phyloP scores from a whole-genome alignment of 2,113 vertebrate genomes.

The Promerops cafer region DNA sequence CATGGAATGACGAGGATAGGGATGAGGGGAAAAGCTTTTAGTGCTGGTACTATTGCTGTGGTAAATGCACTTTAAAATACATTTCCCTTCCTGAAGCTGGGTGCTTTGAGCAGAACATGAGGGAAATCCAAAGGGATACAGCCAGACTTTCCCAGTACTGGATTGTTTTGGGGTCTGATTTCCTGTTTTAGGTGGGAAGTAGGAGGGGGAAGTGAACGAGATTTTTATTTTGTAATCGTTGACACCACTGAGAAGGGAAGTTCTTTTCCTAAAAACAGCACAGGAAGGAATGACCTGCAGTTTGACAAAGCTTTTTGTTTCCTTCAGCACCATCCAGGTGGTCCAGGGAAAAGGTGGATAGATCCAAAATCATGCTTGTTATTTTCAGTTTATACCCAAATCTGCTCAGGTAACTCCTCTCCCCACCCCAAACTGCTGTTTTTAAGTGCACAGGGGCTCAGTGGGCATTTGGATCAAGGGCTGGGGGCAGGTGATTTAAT shows the following conservation, averaged over 20 bases:
- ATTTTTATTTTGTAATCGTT: neutral
- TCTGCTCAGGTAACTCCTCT: neutral
- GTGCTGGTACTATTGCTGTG: constrained; percentile 53
- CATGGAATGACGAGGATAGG: neutral
- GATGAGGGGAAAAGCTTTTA: constrained; percentile 32
- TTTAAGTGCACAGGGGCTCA: neutral
- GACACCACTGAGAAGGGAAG: neutral
- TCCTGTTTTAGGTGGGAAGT: neutral
- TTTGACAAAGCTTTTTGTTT: neutral
- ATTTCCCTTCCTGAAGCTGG: constrained; percentile 11
- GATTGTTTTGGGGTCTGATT: neutral
- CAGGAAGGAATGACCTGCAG: neutral
- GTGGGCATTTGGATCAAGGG: constrained; percentile 7
- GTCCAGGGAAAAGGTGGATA: neutral
- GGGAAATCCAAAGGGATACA: constrained; percentile 20
- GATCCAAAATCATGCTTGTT: neutral
- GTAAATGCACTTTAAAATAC: constrained; percentile 65
- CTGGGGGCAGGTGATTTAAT: neutral
- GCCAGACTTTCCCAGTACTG: neutral
- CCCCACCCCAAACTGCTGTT: neutral
- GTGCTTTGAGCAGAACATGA: neutral
- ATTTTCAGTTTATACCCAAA: neutral
- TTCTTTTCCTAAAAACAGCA: neutral
- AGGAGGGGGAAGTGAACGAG: neutral
- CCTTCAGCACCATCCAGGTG: neutral